Percentiles rank a stretch among this genome's conserved stretches.
These are phyloP conservation scores for Carollia perspicillata DNA, from an alignment of 2,113 vertebrate species.

Conservation along the genomic window DNA sequence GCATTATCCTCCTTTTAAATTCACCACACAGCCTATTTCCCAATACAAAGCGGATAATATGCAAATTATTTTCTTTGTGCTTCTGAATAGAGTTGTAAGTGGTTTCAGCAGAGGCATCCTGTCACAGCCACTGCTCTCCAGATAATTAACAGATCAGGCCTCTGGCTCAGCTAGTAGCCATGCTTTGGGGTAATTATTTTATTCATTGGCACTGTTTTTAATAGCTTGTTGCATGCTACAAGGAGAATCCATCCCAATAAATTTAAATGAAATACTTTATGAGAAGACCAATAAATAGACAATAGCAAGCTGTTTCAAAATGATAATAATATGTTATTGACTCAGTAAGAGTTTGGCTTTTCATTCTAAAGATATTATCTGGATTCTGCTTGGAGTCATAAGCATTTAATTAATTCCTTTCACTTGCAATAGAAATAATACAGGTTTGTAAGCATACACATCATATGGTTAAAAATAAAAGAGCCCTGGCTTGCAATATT, in stretches of 20 bases:
- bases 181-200: conserved; percentile 35
- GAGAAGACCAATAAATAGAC: conserved; percentile 9
- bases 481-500: background rate
- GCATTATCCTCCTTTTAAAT: background rate
- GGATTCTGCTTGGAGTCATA: background rate
- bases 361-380: background rate
- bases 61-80: background rate
- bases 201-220: conserved; percentile 50
- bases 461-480: background rate
- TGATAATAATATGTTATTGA: conserved; percentile 62
- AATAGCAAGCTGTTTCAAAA: background rate
- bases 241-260: conserved; percentile 33
- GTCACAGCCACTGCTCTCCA: background rate
- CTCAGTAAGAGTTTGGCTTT: background rate
- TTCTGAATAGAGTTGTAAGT: background rate
- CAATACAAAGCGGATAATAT: background rate
- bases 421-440: background rate
- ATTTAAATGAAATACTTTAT: conserved; percentile 47
- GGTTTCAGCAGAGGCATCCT: conserved; percentile 33
- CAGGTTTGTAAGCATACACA: background rate
- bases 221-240: conserved; percentile 30
- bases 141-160: background rate
- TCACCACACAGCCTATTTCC: background rate
- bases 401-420: background rate
- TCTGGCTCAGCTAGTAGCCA: background rate